Evolutionary conservation across 2,797 vertebrate species (phyloP).

Genomic region (Syngnathus acus): DNA sequence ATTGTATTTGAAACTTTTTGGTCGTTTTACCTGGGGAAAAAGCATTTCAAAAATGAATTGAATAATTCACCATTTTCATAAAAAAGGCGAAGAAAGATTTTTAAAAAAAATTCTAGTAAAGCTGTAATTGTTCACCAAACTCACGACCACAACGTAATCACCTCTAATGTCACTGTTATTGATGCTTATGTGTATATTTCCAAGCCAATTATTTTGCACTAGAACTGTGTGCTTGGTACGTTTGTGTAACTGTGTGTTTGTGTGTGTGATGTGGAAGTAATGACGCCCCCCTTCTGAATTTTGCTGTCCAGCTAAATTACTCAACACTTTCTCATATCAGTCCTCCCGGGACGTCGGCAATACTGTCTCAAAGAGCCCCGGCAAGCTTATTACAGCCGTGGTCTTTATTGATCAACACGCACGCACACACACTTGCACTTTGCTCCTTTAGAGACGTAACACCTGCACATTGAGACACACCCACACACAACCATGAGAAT

Average conservation of each 20-base stretch:
- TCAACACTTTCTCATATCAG: slow-evolving; percentile 39
- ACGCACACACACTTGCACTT: slow-evolving; percentile 10
- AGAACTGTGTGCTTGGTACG: background rate
- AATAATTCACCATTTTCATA: too few relatives aligned
- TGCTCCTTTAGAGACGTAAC: background rate
- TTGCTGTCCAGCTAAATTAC: slow-evolving; percentile 54
- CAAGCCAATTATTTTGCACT: slow-evolving; percentile 9
- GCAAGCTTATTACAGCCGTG: slow-evolving; percentile 54
- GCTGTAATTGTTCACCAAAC: background rate
- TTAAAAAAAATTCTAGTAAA: background rate
- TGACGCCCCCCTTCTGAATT: slow-evolving; percentile 30
- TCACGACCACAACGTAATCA: slow-evolving; percentile 1
- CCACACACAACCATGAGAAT: slow-evolving; percentile 21
- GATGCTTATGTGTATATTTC: slow-evolving; percentile 8
- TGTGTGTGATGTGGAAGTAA: slow-evolving; percentile 11
- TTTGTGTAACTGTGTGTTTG: background rate
- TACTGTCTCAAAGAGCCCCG: slow-evolving; percentile 46
- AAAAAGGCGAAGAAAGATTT: too few relatives aligned
- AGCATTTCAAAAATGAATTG: too few relatives aligned
- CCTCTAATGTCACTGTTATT: slow-evolving; percentile 5
- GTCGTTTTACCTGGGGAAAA: too few relatives aligned
- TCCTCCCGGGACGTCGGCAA: slow-evolving; percentile 45
- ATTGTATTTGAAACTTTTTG: too few relatives aligned
- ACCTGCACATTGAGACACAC: slow-evolving; percentile 9
- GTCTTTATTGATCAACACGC: slow-evolving; percentile 51